Base-by-base conservation (phyloP, 2,888 invertebrate genomes). In the Tuberolachnus salignus region DNA sequence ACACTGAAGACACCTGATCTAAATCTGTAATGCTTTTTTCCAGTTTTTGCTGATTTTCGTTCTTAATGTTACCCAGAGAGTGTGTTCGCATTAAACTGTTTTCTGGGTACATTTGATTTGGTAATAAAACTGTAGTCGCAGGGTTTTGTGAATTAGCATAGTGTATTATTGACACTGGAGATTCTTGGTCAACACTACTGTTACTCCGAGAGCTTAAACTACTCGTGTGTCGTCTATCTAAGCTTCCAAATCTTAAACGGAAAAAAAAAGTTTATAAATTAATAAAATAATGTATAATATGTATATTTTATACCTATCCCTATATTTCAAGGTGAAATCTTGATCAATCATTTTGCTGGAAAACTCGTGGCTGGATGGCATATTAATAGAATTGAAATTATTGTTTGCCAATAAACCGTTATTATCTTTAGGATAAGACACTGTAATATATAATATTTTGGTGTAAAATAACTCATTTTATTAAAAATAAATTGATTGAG, bases 11-110 rank as follows among this genome's bases (percentile, higher is more conserved):
- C 2, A 67, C 57, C n/a, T 80, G 73, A n/a, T 67, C 21, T 34
- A 74, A 67, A 55, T 80, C 74, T 26, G 80, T 78, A 34, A 59
- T 26, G 11, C 55, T 49, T 59, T 73, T 63, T 21, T 74, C 69
- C 53, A 66, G 51, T 44, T 66, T 46, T 26, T 21, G 66, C 11
- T 69, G 78, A 73, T 67, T 69, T 49, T 80, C 73, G 51, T 81
- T 75, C 51, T 82, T 81, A 34, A 89, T 89, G 83, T 89, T 89
- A 2, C 89, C 89, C 34, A 90, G 83, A 0, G 89, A 89, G 81
- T 89, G 89, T 1, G 89, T 89, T 69, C 89, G 85, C 71, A 88
- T 85, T 26, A 89, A 84, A 80, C 84, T 84, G 74, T 84, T 84
- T 80, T 85, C 85, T 55, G 85, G 85, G 80, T 85, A 85, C 21